Conservation (phyloP, 1,140 invertebrate genomes). For the Drosophila nebulosa region DNA sequence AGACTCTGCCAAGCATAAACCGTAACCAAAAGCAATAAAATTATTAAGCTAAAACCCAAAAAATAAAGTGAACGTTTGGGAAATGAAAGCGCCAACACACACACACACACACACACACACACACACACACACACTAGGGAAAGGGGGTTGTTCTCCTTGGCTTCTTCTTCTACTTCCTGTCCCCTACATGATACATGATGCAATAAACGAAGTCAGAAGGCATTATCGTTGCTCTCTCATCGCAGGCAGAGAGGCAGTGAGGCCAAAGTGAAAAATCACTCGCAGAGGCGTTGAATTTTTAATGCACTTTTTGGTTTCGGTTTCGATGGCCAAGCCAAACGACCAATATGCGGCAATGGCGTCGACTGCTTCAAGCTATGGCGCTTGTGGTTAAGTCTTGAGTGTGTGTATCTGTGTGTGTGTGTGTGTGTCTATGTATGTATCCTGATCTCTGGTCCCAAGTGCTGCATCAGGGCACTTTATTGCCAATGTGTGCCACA, state of each 20-base stretch:
- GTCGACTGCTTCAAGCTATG: slow-evolving; percentile 7
- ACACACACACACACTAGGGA: not conserved
- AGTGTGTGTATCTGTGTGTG: not conserved
- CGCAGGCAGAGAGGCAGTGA: too few species aligned
- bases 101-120: slow-evolving; percentile 2
- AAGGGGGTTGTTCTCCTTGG: too few species aligned
- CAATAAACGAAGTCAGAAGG: slow-evolving; percentile 56
- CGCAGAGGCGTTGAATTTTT: slow-evolving; percentile 61
- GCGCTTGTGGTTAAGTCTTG: slow-evolving; percentile 11
- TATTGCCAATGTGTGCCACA: slow-evolving; percentile 6
- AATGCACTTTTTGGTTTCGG: slow-evolving; percentile 54
- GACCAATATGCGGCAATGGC: not conserved
- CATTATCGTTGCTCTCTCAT: slow-evolving; percentile 36
- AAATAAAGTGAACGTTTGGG: slow-evolving; percentile 50
- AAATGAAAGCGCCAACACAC: slow-evolving; percentile 37
- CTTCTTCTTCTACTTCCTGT: not conserved
- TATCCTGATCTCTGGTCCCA: slow-evolving; percentile 11
- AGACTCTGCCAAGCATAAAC: slow-evolving; percentile 30
- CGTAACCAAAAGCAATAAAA: slow-evolving; percentile 52
- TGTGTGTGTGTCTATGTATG: not conserved
- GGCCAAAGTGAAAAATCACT: slow-evolving; percentile 52
- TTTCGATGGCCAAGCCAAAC: slow-evolving; percentile 9
- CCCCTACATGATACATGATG: slow-evolving; percentile 57
- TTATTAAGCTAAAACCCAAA: slow-evolving; percentile 39
- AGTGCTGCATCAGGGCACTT: slow-evolving; percentile 24